phyloP scores from a whole-genome alignment of 2,113 vertebrate species.

The Panthera leo region DNA sequence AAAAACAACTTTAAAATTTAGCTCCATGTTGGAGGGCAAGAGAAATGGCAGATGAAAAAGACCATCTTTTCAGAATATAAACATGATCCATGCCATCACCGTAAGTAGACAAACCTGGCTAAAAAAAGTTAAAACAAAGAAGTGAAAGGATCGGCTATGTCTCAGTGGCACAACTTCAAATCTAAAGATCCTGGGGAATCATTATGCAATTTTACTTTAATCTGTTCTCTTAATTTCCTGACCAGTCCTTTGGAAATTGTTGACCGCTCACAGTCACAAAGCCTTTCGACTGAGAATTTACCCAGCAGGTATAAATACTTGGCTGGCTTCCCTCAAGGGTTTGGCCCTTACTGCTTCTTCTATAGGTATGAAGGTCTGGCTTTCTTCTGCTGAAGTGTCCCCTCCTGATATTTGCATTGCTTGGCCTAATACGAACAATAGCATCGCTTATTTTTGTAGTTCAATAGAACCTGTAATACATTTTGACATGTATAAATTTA shows the following conservation, averaged over 20 bases:
- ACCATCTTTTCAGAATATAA: slow-evolving; percentile 53
- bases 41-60: slow-evolving; percentile 55
- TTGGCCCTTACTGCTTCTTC: not conserved
- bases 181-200: slow-evolving; percentile 38
- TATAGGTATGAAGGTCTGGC: not conserved
- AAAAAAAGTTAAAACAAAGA: not conserved
- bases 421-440: not conserved
- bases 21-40: not conserved
- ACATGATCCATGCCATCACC: slow-evolving; percentile 44
- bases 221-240: slow-evolving; percentile 61
- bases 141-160: slow-evolving; percentile 33
- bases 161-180: slow-evolving; percentile 35
- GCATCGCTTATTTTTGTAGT: not conserved
- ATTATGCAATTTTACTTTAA: slow-evolving; percentile 55
- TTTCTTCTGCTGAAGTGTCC: not conserved
- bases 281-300: slow-evolving; percentile 14
- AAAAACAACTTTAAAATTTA: slow-evolving; percentile 46
- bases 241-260: slow-evolving; percentile 28
- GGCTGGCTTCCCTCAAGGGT: not conserved
- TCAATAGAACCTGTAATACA: not conserved
- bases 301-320: slow-evolving; percentile 15
- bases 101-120: slow-evolving; percentile 17
- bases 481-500: slow-evolving; percentile 30
- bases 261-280: slow-evolving; percentile 13
- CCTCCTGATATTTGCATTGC: not conserved